Conservation (phyloP, 2,113 vertebrate genomes). For the Agelaius tricolor region DNA sequence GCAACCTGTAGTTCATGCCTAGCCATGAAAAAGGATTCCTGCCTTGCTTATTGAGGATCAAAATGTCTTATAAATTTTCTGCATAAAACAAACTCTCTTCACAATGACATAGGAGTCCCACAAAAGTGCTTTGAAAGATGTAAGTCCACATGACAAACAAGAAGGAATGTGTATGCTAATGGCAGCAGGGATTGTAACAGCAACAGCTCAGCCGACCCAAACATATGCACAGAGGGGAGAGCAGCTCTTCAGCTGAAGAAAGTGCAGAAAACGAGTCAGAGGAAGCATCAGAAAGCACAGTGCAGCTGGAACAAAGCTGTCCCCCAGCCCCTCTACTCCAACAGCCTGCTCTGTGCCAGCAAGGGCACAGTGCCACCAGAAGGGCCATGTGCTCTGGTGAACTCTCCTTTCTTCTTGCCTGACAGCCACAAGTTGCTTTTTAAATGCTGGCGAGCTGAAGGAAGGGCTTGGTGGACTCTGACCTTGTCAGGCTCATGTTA, state of each 20-base stretch:
- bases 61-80: not conserved
- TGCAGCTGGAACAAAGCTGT: not conserved
- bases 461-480: slow-evolving; percentile 17
- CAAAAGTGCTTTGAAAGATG: not conserved
- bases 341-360: not conserved
- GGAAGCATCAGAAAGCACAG: not conserved
- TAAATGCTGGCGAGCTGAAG: not conserved
- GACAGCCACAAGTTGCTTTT: not conserved
- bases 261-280: not conserved
- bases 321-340: not conserved
- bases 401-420: not conserved
- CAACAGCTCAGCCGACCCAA: not conserved
- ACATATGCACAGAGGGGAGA: not conserved
- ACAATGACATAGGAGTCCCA: not conserved
- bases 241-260: not conserved
- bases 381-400: not conserved
- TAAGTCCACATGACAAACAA: not conserved
- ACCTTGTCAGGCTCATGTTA: not conserved
- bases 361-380: not conserved
- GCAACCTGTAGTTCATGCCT: not conserved
- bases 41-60: not conserved
- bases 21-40: not conserved
- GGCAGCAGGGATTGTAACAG: not conserved
- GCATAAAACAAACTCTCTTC: not conserved
- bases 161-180: not conserved